Percentiles rank a stretch among this genome's conserved stretches.
phyloP scores from a whole-genome alignment of 2,113 vertebrate genomes.

The Ancistrus triradiatus region DNA sequence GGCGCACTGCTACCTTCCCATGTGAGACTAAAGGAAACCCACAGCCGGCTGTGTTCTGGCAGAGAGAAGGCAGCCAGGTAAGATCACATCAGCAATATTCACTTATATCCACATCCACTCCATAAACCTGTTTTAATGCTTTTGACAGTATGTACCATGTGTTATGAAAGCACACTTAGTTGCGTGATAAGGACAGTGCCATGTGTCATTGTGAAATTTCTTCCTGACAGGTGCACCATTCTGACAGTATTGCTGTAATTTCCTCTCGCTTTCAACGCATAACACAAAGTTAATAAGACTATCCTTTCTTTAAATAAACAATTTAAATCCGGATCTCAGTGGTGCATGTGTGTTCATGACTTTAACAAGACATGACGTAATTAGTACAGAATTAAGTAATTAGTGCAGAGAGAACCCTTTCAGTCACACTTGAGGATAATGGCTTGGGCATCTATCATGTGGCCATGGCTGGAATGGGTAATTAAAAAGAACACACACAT shows the following conservation, averaged over 20 bases:
- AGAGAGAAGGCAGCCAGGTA: conserved; percentile 98
- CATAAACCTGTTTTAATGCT: too few species aligned
- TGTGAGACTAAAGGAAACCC: conserved; percentile 98
- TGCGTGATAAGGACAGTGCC: neutral
- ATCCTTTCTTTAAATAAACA: too few species aligned
- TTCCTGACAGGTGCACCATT: neutral
- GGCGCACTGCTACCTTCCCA: conserved; percentile 89
- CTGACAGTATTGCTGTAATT: too few species aligned
- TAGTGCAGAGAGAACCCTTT: conserved; percentile 77
- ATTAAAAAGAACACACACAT: conserved; percentile 75
- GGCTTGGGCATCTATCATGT: conserved; percentile 82
- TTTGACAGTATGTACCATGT: too few species aligned
- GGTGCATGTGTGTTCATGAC: neutral
- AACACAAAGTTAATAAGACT: too few species aligned
- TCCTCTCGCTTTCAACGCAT: too few species aligned
- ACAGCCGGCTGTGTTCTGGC: conserved; percentile 97
- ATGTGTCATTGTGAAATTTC: neutral
- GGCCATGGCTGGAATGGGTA: conserved; percentile 73
- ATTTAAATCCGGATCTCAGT: too few species aligned
- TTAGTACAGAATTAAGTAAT: too few species aligned
- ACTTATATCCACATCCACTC: too few species aligned
- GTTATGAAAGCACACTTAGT: neutral
- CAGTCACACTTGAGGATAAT: conserved; percentile 81
- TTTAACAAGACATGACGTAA: conserved; percentile 54
- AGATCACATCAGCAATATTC: too few species aligned